phyloP scores from a whole-genome alignment of 2,113 vertebrate species.

The Vulpes vulpes region DNA sequence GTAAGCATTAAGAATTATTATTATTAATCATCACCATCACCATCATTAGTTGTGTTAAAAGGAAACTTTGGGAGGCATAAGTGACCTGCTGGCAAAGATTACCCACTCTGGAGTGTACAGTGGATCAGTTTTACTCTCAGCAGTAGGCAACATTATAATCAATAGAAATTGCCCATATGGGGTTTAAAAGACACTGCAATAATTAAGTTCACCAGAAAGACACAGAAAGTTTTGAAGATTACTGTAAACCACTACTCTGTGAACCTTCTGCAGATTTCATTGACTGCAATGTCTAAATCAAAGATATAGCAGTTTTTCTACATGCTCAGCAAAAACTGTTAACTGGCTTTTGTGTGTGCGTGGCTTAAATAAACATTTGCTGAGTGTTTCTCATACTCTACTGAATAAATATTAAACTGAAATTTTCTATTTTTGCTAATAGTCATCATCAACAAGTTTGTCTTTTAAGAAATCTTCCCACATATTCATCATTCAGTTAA shows the following conservation, averaged over 20 bases:
- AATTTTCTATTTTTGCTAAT: slow-evolving; percentile 58
- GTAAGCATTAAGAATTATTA: slow-evolving; percentile 53
- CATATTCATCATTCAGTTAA: background rate
- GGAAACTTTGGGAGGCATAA: slow-evolving; percentile 60
- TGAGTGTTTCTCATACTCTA: slow-evolving; percentile 45
- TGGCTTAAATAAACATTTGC: slow-evolving; percentile 51
- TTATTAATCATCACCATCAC: slow-evolving; percentile 25
- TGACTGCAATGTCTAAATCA: slow-evolving; percentile 62
- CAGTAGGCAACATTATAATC: slow-evolving; percentile 74
- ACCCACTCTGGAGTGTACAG: slow-evolving; percentile 25
- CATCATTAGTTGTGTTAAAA: slow-evolving; percentile 71
- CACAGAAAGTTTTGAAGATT: slow-evolving; percentile 61
- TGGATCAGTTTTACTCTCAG: slow-evolving; percentile 75
- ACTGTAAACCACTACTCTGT: slow-evolving; percentile 49
- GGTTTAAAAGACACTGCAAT: slow-evolving; percentile 75
- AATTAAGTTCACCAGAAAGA: slow-evolving; percentile 79
- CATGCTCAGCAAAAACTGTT: slow-evolving; percentile 56
- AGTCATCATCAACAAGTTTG: slow-evolving; percentile 13
- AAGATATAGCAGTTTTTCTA: slow-evolving; percentile 24
- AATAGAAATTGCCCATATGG: slow-evolving; percentile 80
- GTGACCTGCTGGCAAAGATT: slow-evolving; percentile 70
- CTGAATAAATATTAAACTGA: slow-evolving; percentile 56
- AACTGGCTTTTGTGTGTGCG: slow-evolving; percentile 39
- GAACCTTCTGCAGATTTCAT: slow-evolving; percentile 61
- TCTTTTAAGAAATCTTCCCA: background rate